Conservation (phyloP, 1,140 invertebrate genomes). For the Drosophila nannoptera region DNA sequence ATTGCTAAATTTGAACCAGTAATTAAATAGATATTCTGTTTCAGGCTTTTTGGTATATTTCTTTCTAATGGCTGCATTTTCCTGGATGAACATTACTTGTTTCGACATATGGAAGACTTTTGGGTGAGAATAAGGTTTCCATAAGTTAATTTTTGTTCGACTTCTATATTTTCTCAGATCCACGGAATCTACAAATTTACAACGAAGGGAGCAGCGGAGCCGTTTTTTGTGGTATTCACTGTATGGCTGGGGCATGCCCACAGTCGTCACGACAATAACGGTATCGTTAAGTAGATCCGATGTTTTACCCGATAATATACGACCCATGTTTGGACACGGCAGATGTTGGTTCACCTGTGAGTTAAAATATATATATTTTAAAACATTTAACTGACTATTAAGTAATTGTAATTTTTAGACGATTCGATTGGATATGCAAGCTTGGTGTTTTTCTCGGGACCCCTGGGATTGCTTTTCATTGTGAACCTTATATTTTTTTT, state of each 20-base stretch:
- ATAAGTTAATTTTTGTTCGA: too few species aligned
- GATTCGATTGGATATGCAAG: constrained; percentile 77
- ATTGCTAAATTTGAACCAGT: too few species aligned
- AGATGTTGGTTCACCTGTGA: constrained; percentile 82
- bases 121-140: constrained; percentile 80
- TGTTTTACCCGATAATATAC: constrained; percentile 72
- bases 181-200: constrained; percentile 45
- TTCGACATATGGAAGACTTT: constrained; percentile 93
- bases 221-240: constrained; percentile 82
- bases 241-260: constrained; percentile 82
- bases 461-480: constrained; percentile 82
- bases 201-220: constrained; percentile 72
- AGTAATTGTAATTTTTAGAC: constrained; percentile 34
- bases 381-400: neutral
- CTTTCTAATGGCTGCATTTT: constrained; percentile 91
- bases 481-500: constrained; percentile 85
- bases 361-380: constrained; percentile 27
- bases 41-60: constrained; percentile 89
- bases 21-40: constrained; percentile 58
- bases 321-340: constrained; percentile 80
- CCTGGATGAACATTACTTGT: constrained; percentile 94
- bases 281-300: constrained; percentile 80
- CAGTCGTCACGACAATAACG: constrained; percentile 80
- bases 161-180: constrained; percentile 30
- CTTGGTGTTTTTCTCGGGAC: constrained; percentile 83